Evolutionary conservation across 2,797 vertebrate genomes (phyloP), one percentile per base, ranked within the genome.

Genomic region (Pagetopsis macropterus): DNA sequence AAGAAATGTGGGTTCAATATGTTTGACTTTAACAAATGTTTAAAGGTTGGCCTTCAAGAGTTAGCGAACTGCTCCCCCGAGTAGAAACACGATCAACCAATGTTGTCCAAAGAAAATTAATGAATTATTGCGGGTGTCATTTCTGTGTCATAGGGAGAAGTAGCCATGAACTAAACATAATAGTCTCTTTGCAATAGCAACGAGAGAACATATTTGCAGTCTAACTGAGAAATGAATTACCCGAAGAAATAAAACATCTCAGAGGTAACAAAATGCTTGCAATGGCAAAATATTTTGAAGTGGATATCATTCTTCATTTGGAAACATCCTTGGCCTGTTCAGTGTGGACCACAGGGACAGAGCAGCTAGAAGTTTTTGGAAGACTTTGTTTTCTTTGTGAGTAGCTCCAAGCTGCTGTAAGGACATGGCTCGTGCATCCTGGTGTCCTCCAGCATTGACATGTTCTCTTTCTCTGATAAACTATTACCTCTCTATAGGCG

Each of bases 101-200:
- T 61, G 71, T 70, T 67, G 63, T 72, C 80, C 72, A 77, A 75
- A 78, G 54, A 76, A 62, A 87, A 81, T 82, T 56, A 72, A 72
- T 82, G 68, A 66, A 81, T 78, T 64, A 72, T 76, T 17, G 50
- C 9, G 5, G 12, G 67, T 75, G 72, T 71, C 77, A 70, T 81
- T 78, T 80, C 70, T 75, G n/a, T n/a, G n/a, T n/a, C n/a, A n/a
- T 31, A 65, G 33, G 49, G 45, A 73, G 65, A 74, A 78, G 56
- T 57, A 72, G 57, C 50, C 62, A 50, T 59, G 66, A 71, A 80
- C 23, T 37, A 21, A 51, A n/a, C 60, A 48, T 46, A 40, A 14
- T 14, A 13, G n/a, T 51, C 52, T 63, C 52, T 76, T 51, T 54
- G 46, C 69, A 66, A 63, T 37, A 45, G 73, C 63, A 75, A 48